Evolutionary conservation across 2,113 vertebrate species (phyloP).

Genomic region (Oreamnos americanus): DNA sequence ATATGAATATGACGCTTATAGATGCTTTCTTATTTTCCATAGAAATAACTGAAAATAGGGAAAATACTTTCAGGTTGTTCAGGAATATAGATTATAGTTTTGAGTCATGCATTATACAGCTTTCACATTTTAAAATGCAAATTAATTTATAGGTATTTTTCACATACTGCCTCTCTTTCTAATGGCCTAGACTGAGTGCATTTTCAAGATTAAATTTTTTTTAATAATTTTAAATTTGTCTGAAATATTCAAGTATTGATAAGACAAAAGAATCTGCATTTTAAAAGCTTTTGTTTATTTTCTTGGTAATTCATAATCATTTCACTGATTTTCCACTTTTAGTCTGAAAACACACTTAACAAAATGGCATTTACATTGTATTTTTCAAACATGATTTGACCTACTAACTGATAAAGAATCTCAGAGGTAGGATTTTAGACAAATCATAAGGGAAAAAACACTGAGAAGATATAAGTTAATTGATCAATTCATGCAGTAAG

Average conservation of each 20-base stretch:
- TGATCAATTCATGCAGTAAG: background rate
- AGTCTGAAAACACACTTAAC: background rate
- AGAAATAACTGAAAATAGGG: background rate
- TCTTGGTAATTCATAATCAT: background rate
- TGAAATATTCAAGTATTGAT: background rate
- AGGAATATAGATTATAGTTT: background rate
- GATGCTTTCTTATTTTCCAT: background rate
- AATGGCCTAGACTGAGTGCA: background rate
- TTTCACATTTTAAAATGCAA: background rate
- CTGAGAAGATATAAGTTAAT: background rate
- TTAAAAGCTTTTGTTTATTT: background rate
- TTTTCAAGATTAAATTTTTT: background rate
- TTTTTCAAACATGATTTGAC: background rate
- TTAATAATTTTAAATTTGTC: background rate
- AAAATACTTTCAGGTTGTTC: background rate
- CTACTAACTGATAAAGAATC: background rate
- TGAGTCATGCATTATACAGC: background rate
- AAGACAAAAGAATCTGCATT: background rate
- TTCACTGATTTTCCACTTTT: background rate
- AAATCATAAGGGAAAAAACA: fast-evolving
- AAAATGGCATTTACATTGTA: background rate
- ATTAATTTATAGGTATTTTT: background rate
- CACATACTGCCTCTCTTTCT: background rate
- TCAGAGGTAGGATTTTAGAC: background rate
- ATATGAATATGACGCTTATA: background rate